phyloP scores from a whole-genome alignment of 2,888 invertebrate species.

The Chrysodeixis includens region DNA sequence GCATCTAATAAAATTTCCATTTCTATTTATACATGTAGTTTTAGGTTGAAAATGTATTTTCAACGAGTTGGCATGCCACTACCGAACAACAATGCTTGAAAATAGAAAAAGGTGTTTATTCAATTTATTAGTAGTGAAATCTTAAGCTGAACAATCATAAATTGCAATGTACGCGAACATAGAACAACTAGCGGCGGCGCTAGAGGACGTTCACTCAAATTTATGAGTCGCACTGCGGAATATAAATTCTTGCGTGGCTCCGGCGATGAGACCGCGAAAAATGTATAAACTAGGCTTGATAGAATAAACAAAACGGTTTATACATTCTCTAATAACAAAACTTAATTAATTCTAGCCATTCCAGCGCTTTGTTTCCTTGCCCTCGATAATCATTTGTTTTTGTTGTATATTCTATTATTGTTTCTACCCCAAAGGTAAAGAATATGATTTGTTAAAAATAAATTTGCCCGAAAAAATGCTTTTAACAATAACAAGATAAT shows the following conservation, averaged over 20 bases:
- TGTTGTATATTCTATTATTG: neutral
- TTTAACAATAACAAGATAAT: slow-evolving; percentile 42
- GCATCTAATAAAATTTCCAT: slow-evolving; percentile 3
- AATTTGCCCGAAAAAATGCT: slow-evolving; percentile 12
- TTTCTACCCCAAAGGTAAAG: neutral
- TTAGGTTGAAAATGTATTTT: slow-evolving; percentile 58
- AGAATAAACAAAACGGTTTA: slow-evolving; percentile 43
- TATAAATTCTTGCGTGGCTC: slow-evolving; percentile 84
- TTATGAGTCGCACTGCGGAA: slow-evolving; percentile 88
- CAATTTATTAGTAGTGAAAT: slow-evolving; percentile 75
- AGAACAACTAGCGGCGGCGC: slow-evolving; percentile 79
- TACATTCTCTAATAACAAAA: slow-evolving; percentile 26
- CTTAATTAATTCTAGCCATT: slow-evolving; percentile 27
- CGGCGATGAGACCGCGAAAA: slow-evolving; percentile 77
- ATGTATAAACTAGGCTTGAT: slow-evolving; percentile 71
- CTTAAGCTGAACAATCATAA: slow-evolving; percentile 81
- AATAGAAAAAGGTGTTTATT: slow-evolving; percentile 57
- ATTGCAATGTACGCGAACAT: slow-evolving; percentile 76
- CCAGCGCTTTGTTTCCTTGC: neutral
- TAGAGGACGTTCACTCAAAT: slow-evolving; percentile 83
- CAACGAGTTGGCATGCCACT: slow-evolving; percentile 47
- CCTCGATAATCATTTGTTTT: neutral
- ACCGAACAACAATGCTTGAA: slow-evolving; percentile 37
- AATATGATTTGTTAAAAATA: neutral
- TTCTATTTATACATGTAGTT: slow-evolving; percentile 48